Base-by-base conservation (phyloP, 2,797 vertebrate genomes). In the Mormyrus hasselquistii region DNA sequence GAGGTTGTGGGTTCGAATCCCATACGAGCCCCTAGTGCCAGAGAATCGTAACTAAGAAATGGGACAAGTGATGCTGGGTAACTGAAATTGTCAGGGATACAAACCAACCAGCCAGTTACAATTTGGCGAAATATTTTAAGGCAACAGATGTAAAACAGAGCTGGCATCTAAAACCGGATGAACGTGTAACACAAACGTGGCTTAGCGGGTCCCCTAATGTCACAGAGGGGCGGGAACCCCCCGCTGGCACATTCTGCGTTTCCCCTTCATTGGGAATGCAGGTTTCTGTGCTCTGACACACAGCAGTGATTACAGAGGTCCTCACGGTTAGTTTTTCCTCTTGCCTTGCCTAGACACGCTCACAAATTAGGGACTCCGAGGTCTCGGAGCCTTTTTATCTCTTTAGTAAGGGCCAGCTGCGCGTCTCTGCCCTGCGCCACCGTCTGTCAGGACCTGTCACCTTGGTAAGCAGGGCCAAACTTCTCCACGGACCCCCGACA, bases 381-480 rank as follows among this genome's bases (percentile, higher is more conserved):
- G 82, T 88, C 59, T 59, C 87, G 89, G 90, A 89, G 89, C 91
- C n/a, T 92, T 94, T 93, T 93, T 90, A 94, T 93, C 91, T 93
- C 65, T 25, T 88, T 92, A 91, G 88, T 92, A 90, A 93, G 92
- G 90, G 44, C 92, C 92, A 92, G 91, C 91, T 94, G 92, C 91
- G 90, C 91, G 92, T 89, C 91, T 91, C 91, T 91, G 86, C 87
- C 59, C 90, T 73, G 49, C 22, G 90, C 87, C 86, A 85, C 89
- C 89, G 57, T 83, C 85, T 89, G 85, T 38, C 41, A 85, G 19
- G 76, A 29, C 38, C 53, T 19, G 86, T 55, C 86, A 57, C 52
- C 86, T n/a, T 57, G 86, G 86, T n/a, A 57, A 55, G 34, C 22
- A 29, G 53, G 29, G 34, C 29, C 29, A 87, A 34, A 34, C 10